Base-by-base conservation (phyloP, 2,113 vertebrate species). In the Tachysurus fulvidraco region DNA sequence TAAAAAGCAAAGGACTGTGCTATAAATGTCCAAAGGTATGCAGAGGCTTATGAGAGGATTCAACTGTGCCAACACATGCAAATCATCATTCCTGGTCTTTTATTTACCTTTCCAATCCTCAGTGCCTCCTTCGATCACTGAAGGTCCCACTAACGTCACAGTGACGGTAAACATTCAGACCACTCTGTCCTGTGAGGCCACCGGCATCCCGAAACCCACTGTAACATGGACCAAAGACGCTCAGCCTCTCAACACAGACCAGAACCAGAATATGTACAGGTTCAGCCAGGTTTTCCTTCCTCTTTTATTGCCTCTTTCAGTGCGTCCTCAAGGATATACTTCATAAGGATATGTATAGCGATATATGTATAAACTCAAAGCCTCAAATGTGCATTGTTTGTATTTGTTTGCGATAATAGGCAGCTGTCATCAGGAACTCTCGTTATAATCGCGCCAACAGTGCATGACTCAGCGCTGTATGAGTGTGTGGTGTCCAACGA, bases 241-340 rank as follows among this genome's bases (percentile, higher is more conserved):
- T 0, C 95, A 92, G 19, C 85, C 91, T 84, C 95, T 99, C 89
- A 97, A 92, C 90, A 92, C 96, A 86, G 96, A 99, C 92, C 97
- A 98, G 91, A 97, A 98, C 91, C 97, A 99, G 92, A 99, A 97
- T 92, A 96, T 94, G 60, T 99, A 98, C 95, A 98, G 98, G 98
- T 99, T 92, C 90, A 92, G 88, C 90, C 91, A 92, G 89, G 88
- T 90, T 93, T 95, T 93, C 36, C 86, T 87, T 89, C 85, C 64
- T 89, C 86, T 83, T 90, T 89, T 91, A 77, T 91, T 92, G 86
- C 78, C 78, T 90, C 65, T 73, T 16, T 71, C 30, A 30, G 65
- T 57, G 14, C 6, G 52, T 74, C 21, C n/a, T 28, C 12, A 67
- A 28, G 28, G 19, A 36, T 54, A 12, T 50, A 41, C 25, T 16